Conservation (phyloP, 2,113 vertebrate genomes). For the Coreoperca whiteheadi region DNA sequence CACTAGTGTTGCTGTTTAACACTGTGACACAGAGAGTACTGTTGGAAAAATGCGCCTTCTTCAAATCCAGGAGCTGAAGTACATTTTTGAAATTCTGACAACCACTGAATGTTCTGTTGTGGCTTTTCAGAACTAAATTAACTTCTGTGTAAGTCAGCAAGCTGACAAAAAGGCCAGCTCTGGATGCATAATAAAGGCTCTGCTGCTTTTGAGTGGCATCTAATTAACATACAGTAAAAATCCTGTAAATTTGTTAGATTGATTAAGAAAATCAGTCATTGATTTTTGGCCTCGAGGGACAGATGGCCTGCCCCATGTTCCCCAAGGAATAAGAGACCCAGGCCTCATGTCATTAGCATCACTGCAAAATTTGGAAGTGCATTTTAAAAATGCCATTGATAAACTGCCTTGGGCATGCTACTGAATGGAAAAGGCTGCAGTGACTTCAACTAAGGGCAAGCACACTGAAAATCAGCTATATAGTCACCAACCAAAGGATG, state of each 20-base stretch:
- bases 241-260: background rate
- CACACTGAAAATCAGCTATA: background rate
- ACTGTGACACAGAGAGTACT: slow-evolving; percentile 38
- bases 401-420: background rate
- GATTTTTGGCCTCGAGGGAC: slow-evolving; percentile 7
- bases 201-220: background rate
- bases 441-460: background rate
- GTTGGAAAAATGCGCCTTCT: slow-evolving; percentile 16
- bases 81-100: slow-evolving; percentile 46
- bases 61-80: slow-evolving; percentile 31
- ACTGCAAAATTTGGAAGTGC: background rate
- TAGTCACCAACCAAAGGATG: background rate
- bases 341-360: background rate
- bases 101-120: background rate
- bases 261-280: slow-evolving; percentile 11
- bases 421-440: background rate
- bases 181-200: background rate
- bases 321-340: slow-evolving; percentile 1
- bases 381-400: slow-evolving; percentile 3
- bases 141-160: background rate
- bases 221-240: background rate
- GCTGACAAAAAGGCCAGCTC: background rate
- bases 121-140: slow-evolving; percentile 1
- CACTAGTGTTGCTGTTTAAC: slow-evolving; percentile 48
- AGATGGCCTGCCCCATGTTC: background rate